Evolutionary conservation across 1,140 invertebrate species (phyloP), one percentile per base, ranked within the genome.

Genomic region (Belonocnema kinseyi): DNA sequence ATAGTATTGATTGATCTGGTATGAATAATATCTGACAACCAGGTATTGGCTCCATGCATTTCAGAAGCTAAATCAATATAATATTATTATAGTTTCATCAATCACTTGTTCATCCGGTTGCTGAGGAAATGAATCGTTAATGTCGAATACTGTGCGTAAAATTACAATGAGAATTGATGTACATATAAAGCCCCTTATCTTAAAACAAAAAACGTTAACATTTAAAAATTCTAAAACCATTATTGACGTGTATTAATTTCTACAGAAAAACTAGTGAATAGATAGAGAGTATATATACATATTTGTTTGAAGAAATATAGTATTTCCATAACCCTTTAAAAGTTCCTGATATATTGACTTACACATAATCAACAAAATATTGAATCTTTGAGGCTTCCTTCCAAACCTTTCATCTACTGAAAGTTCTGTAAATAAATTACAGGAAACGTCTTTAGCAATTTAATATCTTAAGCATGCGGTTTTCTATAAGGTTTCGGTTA

Each of bases 1-100:
- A 11, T 7, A 56, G n/a, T 56, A 56, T 56, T 19, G 10, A 17
- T 19, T 12, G 19, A 19, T 12, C 17, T 58, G 1, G 11, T 58
- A 58, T 58, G 11, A 46, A 58, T 26, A 26, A 33, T 19, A 58
- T 26, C 3, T 21, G 26, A 11, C 26, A 58, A 58, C 21, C 21
- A 26, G 17, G 21, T 8, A 26, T 58, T 26, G 56, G 19, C 11
- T 21, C 1, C 12, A 11, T 33, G 56, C 26, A 58, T 58, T 58
- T 26, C 17, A 13, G 40, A 46, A 46, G 40, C 7, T 0, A 58
- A 58, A 58, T 58, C 56, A 58, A 58, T 58, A 58, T 26, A 19
- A 21, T 58, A 58, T 58, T 58, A 58, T 58, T 58, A 58, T 58
- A 58, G 53, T 56, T 17, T 56, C 53, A 56, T 56, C 53, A 56